These are phyloP conservation scores for Meloe dianella DNA, from an alignment of 2,888 invertebrate genomes.

Conservation along the genomic window DNA sequence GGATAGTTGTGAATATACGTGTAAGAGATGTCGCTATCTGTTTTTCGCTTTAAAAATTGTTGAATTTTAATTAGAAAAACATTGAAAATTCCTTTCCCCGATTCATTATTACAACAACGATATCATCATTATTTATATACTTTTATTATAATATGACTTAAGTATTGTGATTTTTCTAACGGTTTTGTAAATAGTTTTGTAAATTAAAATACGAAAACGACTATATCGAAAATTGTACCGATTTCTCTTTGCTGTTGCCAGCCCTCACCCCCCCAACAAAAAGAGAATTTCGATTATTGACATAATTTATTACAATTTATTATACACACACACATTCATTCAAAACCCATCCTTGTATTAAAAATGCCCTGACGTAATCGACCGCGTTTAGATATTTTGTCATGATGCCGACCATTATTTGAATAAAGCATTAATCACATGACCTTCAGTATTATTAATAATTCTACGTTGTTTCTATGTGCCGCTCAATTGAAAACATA, in stretches of 20 bases:
- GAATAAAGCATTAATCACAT: conserved; percentile 26
- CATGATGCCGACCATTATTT: conserved; percentile 36
- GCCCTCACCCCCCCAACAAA: neutral
- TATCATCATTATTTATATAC: conserved; percentile 8
- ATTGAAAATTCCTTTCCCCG: neutral
- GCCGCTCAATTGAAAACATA: conserved; percentile 26
- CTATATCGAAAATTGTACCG: neutral
- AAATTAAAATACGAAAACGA: neutral
- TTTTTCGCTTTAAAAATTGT: neutral
- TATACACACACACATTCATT: neutral
- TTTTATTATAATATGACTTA: neutral
- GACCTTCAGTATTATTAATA: conserved; percentile 28
- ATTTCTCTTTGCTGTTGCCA: neutral
- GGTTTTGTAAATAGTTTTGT: conserved; percentile 10
- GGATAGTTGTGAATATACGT: neutral
- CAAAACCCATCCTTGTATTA: conserved; percentile 22
- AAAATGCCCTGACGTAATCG: conserved; percentile 45
- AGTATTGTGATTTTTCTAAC: neutral
- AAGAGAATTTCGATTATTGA: too few species aligned
- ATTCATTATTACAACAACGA: neutral
- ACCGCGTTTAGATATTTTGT: conserved; percentile 47
- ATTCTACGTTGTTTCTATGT: conserved; percentile 31
- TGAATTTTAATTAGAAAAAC: neutral
- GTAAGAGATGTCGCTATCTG: neutral
- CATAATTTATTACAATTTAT: too few species aligned